Evolutionary conservation across 2,113 vertebrate genomes (phyloP), one percentile per base, ranked within the genome.

Genomic region (Clarias gariepinus): DNA sequence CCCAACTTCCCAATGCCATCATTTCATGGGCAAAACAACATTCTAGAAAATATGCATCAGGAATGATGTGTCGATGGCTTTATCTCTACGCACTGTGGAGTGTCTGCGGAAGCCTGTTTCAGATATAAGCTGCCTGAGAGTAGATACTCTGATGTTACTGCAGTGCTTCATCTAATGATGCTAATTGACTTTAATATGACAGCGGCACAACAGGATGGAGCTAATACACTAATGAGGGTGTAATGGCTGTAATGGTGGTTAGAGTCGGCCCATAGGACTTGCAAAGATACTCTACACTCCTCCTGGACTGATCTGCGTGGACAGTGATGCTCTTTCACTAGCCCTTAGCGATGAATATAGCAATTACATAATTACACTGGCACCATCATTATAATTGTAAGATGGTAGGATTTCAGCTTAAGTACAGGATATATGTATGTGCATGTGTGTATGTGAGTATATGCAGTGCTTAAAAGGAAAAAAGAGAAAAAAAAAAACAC

Each of bases 121-220:
- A 55, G 57, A 81, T 55, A 73, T 41, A n/a, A 86, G 25, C 10
- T 21, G 78, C 10, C 78, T 82, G 76, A 64, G 63, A 78, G 61
- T 69, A 73, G 83, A 84, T 82, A 80, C 55, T 57, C 64, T 57
- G 73, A 89, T 60, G 41, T 77, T 83, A 84, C 83, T 68, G 84
- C 66, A 84, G 81, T 25, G 73, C 52, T 41, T 58, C 61, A 61
- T 83, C 84, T 86, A 89, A 89, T 84, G 81, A 87, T 83, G 81
- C 82, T 89, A 89, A 88, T 89, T 73, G 84, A 81, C 86, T 88
- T 86, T 88, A 86, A 89, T 89, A 86, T 86, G 86, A 86, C 76
- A 84, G 61, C n/a, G 68, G 60, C 69, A 86, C 53, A 88, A 89
- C 73, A 88, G 81, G 60, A 81, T 41, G 82, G 16, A 81, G 81